A percentile compares a stretch with the other conserved stretches of the same genome.
Conservation (phyloP, 2,888 invertebrate genomes). For the Leuctra nigra region DNA sequence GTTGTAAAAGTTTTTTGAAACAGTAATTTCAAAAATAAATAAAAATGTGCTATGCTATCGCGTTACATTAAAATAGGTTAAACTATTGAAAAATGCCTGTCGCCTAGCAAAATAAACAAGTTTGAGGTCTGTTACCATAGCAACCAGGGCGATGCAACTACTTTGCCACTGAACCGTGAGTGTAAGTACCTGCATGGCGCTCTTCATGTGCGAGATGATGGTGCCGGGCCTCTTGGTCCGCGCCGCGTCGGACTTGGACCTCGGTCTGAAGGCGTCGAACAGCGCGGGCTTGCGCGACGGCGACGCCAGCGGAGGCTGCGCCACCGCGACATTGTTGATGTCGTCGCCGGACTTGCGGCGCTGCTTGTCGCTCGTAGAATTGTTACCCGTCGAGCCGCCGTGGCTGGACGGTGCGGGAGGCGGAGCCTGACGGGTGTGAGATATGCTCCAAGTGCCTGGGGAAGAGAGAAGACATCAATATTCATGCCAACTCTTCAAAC, state of each 20-base stretch:
- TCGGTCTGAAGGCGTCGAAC: conserved; percentile 72
- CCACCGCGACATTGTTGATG: conserved; percentile 35
- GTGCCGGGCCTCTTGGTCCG: conserved; percentile 43
- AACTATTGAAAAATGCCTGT: too few relatives aligned
- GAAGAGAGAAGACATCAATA: background rate
- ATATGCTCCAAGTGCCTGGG: conserved; percentile 32
- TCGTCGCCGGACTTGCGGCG: conserved; percentile 39
- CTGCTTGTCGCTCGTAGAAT: conserved; percentile 26
- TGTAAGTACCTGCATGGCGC: conserved; percentile 74
- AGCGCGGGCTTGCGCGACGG: conserved; percentile 66
- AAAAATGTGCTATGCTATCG: too few relatives aligned
- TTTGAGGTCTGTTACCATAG: too few relatives aligned
- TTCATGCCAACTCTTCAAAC: too few relatives aligned
- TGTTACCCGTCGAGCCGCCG: conserved; percentile 14
- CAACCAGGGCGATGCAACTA: too few relatives aligned
- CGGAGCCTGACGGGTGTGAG: conserved; percentile 26
- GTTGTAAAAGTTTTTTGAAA: too few relatives aligned
- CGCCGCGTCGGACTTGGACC: conserved; percentile 69
- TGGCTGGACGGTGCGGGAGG: conserved; percentile 20
- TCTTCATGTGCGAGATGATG: conserved; percentile 80
- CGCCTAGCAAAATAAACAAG: too few relatives aligned
- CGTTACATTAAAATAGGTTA: too few relatives aligned
- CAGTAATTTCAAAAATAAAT: too few relatives aligned
- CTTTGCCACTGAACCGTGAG: too few relatives aligned
- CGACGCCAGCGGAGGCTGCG: conserved; percentile 31